phyloP scores from a whole-genome alignment of 2,888 invertebrate species.

The Gymnosoma rotundatum region DNA sequence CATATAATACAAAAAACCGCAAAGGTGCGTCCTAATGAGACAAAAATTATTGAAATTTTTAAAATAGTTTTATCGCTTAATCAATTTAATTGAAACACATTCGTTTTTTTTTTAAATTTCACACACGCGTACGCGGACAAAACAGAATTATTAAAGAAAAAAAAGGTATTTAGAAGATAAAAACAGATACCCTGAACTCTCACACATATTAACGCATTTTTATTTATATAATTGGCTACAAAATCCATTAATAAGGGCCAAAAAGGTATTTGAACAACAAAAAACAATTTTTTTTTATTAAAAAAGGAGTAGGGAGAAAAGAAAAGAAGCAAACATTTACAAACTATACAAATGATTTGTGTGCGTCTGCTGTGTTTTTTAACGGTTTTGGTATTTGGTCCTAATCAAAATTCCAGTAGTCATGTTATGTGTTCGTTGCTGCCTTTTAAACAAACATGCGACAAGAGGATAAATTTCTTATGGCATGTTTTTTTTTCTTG shows the following conservation, averaged over 20 bases:
- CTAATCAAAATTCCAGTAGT: constrained; percentile 82
- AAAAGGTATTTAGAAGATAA: constrained; percentile 17
- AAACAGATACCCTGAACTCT: constrained; percentile 21
- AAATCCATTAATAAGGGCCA: constrained; percentile 59
- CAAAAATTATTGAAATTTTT: constrained; percentile 82
- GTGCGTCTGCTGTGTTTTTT: constrained; percentile 45
- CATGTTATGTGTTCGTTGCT: constrained; percentile 69
- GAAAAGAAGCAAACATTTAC: not conserved
- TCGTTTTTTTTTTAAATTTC: constrained; percentile 3
- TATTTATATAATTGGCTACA: constrained; percentile 58
- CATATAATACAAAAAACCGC: constrained; percentile 26
- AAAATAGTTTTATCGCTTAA: constrained; percentile 74
- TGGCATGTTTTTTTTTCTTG: constrained; percentile 1
- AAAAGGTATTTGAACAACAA: constrained; percentile 52
- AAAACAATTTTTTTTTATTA: not conserved
- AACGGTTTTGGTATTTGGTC: constrained; percentile 75
- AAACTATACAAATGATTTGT: not conserved
- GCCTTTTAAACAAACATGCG: constrained; percentile 66
- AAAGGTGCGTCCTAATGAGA: constrained; percentile 81
- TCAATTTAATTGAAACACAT: constrained; percentile 67
- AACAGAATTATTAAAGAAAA: not conserved
- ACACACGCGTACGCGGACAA: constrained; percentile 31
- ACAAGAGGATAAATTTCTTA: constrained; percentile 64
- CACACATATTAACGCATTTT: constrained; percentile 51
- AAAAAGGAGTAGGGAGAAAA: constrained; percentile 32